Evolutionary conservation across 1,140 invertebrate species (phyloP), one percentile per base, ranked within the genome.

Genomic region (Chironomus tepperi): DNA sequence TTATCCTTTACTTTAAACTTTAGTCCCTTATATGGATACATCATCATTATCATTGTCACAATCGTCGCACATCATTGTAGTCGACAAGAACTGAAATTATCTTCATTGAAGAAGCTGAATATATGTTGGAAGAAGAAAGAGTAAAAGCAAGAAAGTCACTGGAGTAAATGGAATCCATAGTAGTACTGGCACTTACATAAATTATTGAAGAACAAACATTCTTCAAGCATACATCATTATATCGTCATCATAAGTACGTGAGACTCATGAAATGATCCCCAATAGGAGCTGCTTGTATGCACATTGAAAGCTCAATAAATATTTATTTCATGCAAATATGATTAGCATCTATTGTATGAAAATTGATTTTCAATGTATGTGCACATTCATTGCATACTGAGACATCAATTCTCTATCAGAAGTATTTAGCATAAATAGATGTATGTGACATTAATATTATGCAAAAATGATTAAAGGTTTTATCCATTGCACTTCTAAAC

Each of bases 281-380:
- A 34, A 34, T 34, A 34, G 24, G 24, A 10, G 7, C 2, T 57
- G 47, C 47, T 12, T 57, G 43, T 57, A 15, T 57, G n/a, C n/a
- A 15, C n/a, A 57, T 12, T n/a, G 47, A 57, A 57, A 57, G 12
- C 12, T 57, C 47, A 57, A 57, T 57, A 57, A 57, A 57, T 57
- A 57, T 57, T 57, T 57, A 57, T 57, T 57, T 12, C n/a, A 57
- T 57, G 47, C 47, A 57, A 57, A 57, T 57, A 57, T 57, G 47
- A 57, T 57, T 57, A n/a, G 47, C 47, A 57, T 57, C 47, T 57
- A 57, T 57, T n/a, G 12, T 57, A 57, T 57, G 47, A 57, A 57
- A 57, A 57, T 57, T 57, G 47, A 57, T 57, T 57, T 57, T 34
- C 24, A 2, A 34, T 5, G 24, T 34, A 34, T 34, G 24, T 34